Percentiles rank a stretch among this genome's conserved stretches.
Conservation (phyloP, 2,113 vertebrate species). For the Progne subis region DNA sequence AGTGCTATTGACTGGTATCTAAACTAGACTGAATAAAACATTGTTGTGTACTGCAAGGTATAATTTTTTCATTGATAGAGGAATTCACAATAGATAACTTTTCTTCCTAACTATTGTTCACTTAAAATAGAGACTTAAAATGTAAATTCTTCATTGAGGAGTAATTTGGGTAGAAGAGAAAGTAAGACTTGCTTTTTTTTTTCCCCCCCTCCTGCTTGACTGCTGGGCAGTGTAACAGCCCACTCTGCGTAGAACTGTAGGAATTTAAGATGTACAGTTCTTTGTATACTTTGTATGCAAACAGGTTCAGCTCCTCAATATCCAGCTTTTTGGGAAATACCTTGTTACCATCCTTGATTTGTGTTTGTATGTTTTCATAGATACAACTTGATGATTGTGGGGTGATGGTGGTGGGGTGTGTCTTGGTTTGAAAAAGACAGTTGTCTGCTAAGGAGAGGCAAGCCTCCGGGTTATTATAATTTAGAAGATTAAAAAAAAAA, state of each 20-base stretch:
- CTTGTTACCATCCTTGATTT: background rate
- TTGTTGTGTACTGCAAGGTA: background rate
- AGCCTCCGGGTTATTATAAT: no score
- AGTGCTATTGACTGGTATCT: background rate
- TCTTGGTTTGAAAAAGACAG: no score
- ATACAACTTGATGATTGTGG: background rate
- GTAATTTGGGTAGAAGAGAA: background rate
- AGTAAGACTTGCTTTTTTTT: background rate
- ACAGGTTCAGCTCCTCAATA: background rate
- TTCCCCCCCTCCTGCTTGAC: accelerated
- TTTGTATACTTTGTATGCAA: background rate
- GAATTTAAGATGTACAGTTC: background rate
- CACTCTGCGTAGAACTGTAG: background rate
- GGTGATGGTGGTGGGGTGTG: background rate
- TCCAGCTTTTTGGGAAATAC: background rate
- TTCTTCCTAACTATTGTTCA: background rate
- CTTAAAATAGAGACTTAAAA: background rate
- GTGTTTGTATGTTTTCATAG: background rate
- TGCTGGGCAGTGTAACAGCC: background rate
- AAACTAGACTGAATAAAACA: background rate
- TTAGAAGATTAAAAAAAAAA: no score
- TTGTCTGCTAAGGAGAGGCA: no score
- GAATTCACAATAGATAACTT: background rate
- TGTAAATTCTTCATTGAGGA: background rate
- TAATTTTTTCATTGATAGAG: background rate